phyloP scores from a whole-genome alignment of 2,113 vertebrate species.

The Zosterops pallidus region DNA sequence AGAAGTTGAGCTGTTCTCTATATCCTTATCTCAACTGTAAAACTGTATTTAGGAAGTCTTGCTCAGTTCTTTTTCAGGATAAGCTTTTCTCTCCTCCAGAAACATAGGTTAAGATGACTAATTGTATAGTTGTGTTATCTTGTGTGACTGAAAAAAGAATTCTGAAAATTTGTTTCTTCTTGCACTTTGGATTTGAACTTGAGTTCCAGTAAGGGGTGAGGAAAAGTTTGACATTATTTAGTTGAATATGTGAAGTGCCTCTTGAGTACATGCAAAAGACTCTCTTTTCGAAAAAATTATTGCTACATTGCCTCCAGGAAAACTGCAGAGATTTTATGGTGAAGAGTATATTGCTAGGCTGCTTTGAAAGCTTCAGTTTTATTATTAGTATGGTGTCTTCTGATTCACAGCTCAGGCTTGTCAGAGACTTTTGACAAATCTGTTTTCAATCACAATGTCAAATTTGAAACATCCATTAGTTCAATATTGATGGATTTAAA shows the following conservation, averaged over 20 bases:
- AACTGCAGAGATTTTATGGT: background rate
- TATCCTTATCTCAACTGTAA: background rate
- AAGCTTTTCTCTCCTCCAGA: background rate
- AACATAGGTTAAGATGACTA: background rate
- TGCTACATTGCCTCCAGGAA: background rate
- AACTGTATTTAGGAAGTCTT: background rate
- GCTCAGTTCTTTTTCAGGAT: background rate
- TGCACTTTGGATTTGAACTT: background rate
- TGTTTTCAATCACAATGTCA: background rate
- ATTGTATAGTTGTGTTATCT: background rate
- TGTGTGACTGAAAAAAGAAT: background rate
- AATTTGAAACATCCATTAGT: background rate
- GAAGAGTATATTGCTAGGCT: background rate
- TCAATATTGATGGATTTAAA: background rate
- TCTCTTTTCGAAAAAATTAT: background rate
- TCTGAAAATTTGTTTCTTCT: background rate
- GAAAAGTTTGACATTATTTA: background rate
- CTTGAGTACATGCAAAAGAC: background rate
- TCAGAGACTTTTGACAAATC: background rate
- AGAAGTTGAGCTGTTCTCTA: background rate
- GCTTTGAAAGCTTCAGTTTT: background rate
- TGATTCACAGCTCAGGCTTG: background rate
- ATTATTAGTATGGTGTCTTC: background rate
- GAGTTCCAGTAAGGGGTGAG: background rate
- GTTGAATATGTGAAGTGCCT: background rate